These are phyloP conservation scores for Halocaridina rubra DNA, from an alignment of 2,888 invertebrate genomes.

Conservation along the genomic window DNA sequence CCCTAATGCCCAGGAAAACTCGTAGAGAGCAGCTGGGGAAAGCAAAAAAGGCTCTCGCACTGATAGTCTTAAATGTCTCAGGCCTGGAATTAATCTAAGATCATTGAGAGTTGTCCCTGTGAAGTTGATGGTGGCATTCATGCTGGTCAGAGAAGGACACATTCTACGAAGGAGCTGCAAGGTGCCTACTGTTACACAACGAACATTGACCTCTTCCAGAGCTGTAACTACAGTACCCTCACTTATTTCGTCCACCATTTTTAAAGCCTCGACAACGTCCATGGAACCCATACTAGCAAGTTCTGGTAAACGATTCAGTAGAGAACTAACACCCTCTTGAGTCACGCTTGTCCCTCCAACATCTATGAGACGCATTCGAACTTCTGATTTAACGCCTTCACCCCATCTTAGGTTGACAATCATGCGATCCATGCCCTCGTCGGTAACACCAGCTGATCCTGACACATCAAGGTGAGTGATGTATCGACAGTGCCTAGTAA, in stretches of 20 bases:
- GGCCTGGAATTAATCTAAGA: constrained; percentile 42
- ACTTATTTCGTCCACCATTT: constrained; percentile 46
- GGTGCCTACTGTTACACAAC: constrained; percentile 49
- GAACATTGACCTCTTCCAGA: constrained; percentile 48
- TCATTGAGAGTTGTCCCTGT: constrained; percentile 56
- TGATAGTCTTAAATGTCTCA: constrained; percentile 39
- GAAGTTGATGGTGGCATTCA: constrained; percentile 57
- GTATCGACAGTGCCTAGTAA: constrained; percentile 49
- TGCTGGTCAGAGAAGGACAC: constrained; percentile 41
- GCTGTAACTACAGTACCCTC: constrained; percentile 21
- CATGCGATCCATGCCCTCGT: constrained; percentile 53
- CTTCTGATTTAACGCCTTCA: constrained; percentile 19
- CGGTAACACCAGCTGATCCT: constrained; percentile 57
- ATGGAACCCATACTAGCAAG: constrained; percentile 52
- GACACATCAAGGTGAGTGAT: constrained; percentile 51
- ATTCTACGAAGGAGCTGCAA: constrained; percentile 44
- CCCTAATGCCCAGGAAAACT: constrained; percentile 55
- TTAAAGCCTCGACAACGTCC: constrained; percentile 47
- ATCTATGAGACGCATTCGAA: constrained; percentile 40
- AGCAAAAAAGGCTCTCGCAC: constrained; percentile 60
- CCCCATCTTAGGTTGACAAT: constrained; percentile 58
- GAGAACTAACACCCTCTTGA: constrained; percentile 49
- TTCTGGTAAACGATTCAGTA: constrained; percentile 50
- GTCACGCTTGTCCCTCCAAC: constrained; percentile 61
- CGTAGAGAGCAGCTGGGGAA: constrained; percentile 40